Base-by-base conservation (phyloP, 2,113 vertebrate species). In the Ursus arctos region DNA sequence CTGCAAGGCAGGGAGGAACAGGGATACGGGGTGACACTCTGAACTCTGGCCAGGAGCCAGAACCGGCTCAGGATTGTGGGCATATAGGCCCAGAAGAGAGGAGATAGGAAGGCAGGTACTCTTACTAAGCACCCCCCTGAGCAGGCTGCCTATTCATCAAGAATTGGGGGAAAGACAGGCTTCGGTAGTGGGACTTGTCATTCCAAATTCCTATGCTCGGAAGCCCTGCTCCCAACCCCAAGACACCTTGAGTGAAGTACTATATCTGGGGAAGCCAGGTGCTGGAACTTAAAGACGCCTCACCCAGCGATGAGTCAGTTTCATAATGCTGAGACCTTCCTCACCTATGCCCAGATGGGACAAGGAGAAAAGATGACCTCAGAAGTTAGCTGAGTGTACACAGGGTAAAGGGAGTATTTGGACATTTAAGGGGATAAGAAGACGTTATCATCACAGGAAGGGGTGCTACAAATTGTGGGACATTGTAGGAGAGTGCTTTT, bases 1-100 rank as follows among this genome's bases (percentile, higher is more conserved):
- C 99, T 98, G 31, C 82, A 93, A 97, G 49, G 61, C 53, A n/a
- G 65, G 79, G 55, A 81, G 24, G 84, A 96, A 83, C 24, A 96
- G 21, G 47, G 63, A 95, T 59, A 31, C 87, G 18, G 15, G 21
- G 10, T 67, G 67, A 94, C 49, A 83, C 12, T 55, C 65, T 88
- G 59, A 97, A 93, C 31, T 61, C 53, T 57, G 61, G 36, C 43
- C 82, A 95, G 82, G 33, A 94, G 59, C 63, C 71, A 80, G 36
- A 92, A 96, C 22, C 6, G 49, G 51, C 76, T 97, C 49, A 92
- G 86, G 24, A 69, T 88, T 16, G 12, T 22, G 94, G 72, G 31
- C 21, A 40, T 91, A 88, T 4, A 95, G 72, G 65, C 28, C 33
- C 51, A 55, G 51, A 74, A 92, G 61, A 85, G 9, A 74, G 15